These are phyloP conservation scores for Lasioglossum zephyrum DNA, from an alignment of 2,888 invertebrate species.

Conservation along the genomic window DNA sequence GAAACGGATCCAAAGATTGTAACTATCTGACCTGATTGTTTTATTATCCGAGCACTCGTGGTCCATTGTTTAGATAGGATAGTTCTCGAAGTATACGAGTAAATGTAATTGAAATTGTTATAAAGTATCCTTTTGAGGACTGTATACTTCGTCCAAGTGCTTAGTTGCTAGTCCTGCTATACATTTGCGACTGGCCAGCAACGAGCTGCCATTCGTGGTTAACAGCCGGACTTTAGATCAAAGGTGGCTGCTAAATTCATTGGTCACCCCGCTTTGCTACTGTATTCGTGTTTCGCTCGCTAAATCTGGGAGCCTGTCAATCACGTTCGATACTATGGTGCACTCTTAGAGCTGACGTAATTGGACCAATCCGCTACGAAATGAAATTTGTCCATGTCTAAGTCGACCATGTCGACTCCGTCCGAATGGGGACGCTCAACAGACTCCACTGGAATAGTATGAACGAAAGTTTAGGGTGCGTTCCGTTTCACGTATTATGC, in stretches of 20 bases:
- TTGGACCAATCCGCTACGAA: background rate
- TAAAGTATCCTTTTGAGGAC: background rate
- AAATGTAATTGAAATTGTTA: background rate
- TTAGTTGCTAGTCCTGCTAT: background rate
- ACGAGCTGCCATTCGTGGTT: background rate
- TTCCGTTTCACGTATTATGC: no score
- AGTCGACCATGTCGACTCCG: background rate
- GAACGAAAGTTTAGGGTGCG: no score
- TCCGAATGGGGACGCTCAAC: background rate
- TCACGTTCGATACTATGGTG: background rate
- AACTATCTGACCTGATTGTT: background rate
- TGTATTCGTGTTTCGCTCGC: background rate
- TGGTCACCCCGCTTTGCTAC: background rate
- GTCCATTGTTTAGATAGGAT: background rate
- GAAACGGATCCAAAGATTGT: background rate
- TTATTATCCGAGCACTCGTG: background rate
- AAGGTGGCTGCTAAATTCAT: background rate
- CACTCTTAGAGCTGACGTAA: background rate
- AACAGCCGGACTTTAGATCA: background rate
- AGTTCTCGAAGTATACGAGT: background rate
- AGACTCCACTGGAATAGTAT: background rate
- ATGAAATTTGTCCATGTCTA: conserved; percentile 3
- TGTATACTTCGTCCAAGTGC: background rate
- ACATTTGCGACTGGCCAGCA: background rate
- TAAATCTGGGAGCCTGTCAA: background rate